Percentiles rank a stretch among this genome's conserved stretches.
Evolutionary conservation across 2,888 invertebrate species (phyloP).

Genomic region (Anorthoa munda): DNA sequence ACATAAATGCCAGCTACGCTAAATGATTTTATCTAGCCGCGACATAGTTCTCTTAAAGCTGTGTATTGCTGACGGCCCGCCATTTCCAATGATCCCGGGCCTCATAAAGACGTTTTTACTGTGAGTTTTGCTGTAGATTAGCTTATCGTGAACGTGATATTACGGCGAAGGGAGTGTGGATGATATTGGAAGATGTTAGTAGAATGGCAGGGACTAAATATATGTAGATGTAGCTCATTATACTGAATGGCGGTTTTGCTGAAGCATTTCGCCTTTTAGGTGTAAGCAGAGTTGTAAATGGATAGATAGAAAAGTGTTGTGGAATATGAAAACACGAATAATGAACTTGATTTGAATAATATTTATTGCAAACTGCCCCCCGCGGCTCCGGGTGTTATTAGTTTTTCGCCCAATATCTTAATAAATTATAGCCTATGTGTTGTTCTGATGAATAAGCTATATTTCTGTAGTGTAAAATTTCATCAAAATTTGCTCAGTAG

Average conservation of each 20-base stretch:
- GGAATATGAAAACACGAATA: not conserved
- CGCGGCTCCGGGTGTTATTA: too few species aligned
- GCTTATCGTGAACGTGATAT: constrained; percentile 55
- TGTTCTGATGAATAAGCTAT: too few species aligned
- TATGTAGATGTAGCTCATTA: constrained; percentile 41
- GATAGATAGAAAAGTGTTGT: not conserved
- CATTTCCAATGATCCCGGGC: constrained; percentile 53
- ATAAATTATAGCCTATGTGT: too few species aligned
- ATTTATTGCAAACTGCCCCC: not conserved
- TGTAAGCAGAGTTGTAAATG: not conserved
- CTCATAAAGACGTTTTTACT: constrained; percentile 57
- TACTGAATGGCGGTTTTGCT: constrained; percentile 25
- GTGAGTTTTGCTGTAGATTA: constrained; percentile 59
- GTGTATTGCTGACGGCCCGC: constrained; percentile 54
- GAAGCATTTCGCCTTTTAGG: not conserved
- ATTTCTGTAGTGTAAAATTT: too few species aligned
- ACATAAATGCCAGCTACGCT: constrained; percentile 65
- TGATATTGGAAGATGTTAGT: constrained; percentile 49
- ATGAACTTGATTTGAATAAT: constrained; percentile 5
- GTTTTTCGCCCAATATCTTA: too few species aligned
- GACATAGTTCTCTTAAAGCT: constrained; percentile 63
- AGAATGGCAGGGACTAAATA: constrained; percentile 42
- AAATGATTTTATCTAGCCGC: constrained; percentile 65
- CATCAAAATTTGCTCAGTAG: too few species aligned
- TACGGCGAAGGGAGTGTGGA: constrained; percentile 39